Evolutionary conservation across 1,140 invertebrate genomes (phyloP).

Genomic region (Ooceraea biroi): DNA sequence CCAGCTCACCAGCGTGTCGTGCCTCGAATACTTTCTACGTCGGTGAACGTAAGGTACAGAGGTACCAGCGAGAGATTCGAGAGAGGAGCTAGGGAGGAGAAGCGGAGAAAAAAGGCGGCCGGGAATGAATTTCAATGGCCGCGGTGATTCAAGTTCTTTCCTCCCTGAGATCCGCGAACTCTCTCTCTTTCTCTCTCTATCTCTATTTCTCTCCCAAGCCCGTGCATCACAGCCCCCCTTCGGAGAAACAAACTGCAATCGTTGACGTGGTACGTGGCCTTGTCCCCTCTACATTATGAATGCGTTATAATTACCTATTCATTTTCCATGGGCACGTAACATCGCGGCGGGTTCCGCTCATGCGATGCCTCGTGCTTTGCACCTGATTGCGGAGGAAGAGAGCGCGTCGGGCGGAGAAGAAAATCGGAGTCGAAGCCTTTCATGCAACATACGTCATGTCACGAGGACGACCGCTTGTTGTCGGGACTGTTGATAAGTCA

Average conservation of each 20-base stretch:
- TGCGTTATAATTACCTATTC: slow-evolving; percentile 82
- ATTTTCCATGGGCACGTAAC: slow-evolving; percentile 80
- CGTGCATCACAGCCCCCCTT: slow-evolving; percentile 38
- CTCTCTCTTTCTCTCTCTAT: not conserved
- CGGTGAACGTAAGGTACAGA: slow-evolving; percentile 16
- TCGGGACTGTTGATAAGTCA: not conserved
- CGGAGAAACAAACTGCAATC: slow-evolving; percentile 47
- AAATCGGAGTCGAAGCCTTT: slow-evolving; percentile 8
- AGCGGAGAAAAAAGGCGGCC: slow-evolving; percentile 3
- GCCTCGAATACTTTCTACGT: slow-evolving; percentile 46
- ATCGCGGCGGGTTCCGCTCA: slow-evolving; percentile 71
- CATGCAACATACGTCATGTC: slow-evolving; percentile 36
- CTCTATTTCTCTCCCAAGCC: not conserved
- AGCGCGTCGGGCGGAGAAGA: slow-evolving; percentile 7
- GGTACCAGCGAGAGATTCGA: slow-evolving; percentile 14
- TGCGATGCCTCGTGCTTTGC: slow-evolving; percentile 75
- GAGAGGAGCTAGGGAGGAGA: not conserved
- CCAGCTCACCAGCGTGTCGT: slow-evolving; percentile 21
- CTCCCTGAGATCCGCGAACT: too few species aligned
- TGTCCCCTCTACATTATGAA: slow-evolving; percentile 76
- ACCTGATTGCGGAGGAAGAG: slow-evolving; percentile 75
- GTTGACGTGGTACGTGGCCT: slow-evolving; percentile 42
- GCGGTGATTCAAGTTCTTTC: not conserved
- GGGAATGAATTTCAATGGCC: slow-evolving; percentile 62
- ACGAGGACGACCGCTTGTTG: slow-evolving; percentile 23